These are phyloP conservation scores for Spilogale gracilis DNA, from an alignment of 2,113 vertebrate genomes.

Conservation along the genomic window DNA sequence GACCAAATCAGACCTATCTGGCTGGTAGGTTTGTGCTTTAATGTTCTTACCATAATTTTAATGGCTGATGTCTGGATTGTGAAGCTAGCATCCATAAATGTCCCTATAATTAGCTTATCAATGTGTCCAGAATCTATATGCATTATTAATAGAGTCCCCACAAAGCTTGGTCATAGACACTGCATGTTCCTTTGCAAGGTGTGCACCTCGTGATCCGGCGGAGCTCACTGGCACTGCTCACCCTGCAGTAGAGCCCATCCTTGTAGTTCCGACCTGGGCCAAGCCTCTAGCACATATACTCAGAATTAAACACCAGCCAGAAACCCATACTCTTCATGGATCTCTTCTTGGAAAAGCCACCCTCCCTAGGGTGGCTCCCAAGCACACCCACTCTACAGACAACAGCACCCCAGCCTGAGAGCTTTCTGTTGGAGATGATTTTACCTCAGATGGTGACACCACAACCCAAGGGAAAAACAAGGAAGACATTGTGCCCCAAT, in stretches of 20 bases:
- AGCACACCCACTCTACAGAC: not conserved
- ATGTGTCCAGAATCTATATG: not conserved
- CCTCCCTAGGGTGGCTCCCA: not conserved
- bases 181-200: not conserved
- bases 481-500: not conserved
- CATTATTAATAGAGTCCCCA: not conserved
- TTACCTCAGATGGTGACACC: not conserved
- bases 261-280: not conserved
- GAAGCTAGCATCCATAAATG: not conserved
- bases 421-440: not conserved
- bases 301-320: not conserved
- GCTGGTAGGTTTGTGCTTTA: not conserved
- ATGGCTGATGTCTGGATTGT: not conserved
- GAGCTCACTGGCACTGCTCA: not conserved
- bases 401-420: too few relatives aligned
- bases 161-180: not conserved
- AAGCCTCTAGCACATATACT: not conserved
- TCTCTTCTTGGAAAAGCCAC: not conserved
- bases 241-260: not conserved
- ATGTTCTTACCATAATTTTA: not conserved
- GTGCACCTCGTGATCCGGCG: rapidly evolving
- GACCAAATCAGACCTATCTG: not conserved
- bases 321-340: not conserved
- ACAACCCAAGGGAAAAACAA: not conserved
- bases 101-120: not conserved